Percentiles rank a stretch among this genome's conserved stretches.
phyloP scores from a whole-genome alignment of 2,797 vertebrate species.

The Enteromius afrohamiltoni region DNA sequence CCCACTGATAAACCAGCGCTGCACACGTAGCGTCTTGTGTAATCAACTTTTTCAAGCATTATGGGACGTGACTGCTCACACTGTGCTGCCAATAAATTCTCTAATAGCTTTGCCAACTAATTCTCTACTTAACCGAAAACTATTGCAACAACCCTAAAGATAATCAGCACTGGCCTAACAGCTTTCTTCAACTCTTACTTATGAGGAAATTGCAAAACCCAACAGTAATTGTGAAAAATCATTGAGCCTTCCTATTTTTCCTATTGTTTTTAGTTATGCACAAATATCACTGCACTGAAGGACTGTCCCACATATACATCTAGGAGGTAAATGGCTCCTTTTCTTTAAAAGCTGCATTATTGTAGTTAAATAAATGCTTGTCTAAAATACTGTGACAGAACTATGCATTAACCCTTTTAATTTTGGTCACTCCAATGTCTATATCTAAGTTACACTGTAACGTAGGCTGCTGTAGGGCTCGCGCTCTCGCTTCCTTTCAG shows the following conservation, averaged over 20 bases:
- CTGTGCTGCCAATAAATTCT: conserved; percentile 20
- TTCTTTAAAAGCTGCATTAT: not conserved
- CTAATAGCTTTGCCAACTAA: conserved; percentile 14
- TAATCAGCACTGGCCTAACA: not conserved
- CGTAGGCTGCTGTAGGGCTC: too few species aligned
- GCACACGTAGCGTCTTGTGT: conserved; percentile 31
- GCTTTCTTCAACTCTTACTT: not conserved
- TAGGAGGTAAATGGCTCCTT: not conserved
- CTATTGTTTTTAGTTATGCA: not conserved
- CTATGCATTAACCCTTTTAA: not conserved
- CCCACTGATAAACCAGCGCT: conserved; percentile 19
- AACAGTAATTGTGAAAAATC: not conserved
- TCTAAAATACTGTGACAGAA: not conserved
- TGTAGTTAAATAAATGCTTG: not conserved
- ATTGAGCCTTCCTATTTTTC: not conserved
- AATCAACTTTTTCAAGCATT: conserved; percentile 13
- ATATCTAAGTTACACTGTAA: not conserved
- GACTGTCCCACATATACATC: not conserved
- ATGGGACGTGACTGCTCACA: conserved; percentile 27
- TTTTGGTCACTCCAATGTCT: not conserved
- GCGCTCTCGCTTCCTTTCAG: too few species aligned
- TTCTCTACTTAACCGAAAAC: conserved; percentile 1
- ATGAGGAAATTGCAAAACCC: not conserved
- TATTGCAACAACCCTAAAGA: conserved; percentile 7
- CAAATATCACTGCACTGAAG: not conserved